Evolutionary conservation across 2,888 invertebrate species (phyloP), one percentile per base, ranked within the genome.

Genomic region (Campopleginae sp.): DNA sequence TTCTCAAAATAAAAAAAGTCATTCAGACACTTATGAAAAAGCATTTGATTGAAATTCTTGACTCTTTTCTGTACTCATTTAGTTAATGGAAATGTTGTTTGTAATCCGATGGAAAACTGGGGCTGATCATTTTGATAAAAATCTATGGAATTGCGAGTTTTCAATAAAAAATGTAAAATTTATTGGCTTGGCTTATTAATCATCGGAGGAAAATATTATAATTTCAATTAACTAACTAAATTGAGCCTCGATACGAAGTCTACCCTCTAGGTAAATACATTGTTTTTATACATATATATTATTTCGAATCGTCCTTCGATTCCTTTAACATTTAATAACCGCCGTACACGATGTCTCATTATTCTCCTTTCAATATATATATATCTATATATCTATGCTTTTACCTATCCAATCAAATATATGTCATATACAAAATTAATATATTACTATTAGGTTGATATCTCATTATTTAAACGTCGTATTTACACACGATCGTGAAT

Each of bases 161-260:
- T 65, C 12, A 4, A 10, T 46, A 31, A 23, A 46, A 14, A 48
- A 17, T 44, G 27, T n/a, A 27, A 8, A 27, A 48, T 33, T 33
- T 33, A 31, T 51, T 51, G 51, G 31, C 74, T 65, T 65, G n/a
- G 66, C 19, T 6, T n/a, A 23, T 48, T 44, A 80, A 85, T 82
- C 82, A 76, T 76, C 76, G 38, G 38, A 77, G 75, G 66, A 80
- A 58, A 84, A 79, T 44, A 75, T 72, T 54, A 74, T 77, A 85
- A 87, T 86, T 87, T 85, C 79, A 87, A 87, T 88, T 88, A 87
- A 86, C 90, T 92, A 92, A 88, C 91, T 92, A 91, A 91, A 91
- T 92, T 92, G 92, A 92, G 92, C 92, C 92, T 92, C 91, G 90
- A 90, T 90, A 91, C 89, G 87, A 91, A 91, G 90, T 90, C 89